Conservation (phyloP, 2,113 vertebrate genomes). For the Spea bombifrons region DNA sequence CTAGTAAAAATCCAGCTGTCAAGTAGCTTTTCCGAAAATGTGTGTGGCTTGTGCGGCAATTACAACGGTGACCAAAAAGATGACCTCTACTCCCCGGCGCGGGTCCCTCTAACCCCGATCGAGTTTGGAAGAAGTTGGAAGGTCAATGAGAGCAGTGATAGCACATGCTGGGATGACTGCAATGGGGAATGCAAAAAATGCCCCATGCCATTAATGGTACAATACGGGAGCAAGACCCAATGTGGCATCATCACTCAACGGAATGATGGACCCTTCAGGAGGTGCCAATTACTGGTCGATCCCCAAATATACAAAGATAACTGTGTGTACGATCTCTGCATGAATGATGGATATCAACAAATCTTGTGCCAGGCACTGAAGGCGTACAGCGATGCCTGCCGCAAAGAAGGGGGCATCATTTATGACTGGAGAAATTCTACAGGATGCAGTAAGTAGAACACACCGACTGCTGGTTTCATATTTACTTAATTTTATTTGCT, state of each 20-base stretch:
- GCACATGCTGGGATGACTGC: constrained; percentile 56
- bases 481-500: no score
- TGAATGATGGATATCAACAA: constrained; percentile 32
- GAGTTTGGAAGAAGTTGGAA: constrained; percentile 58
- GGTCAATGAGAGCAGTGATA: constrained; percentile 45
- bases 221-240: constrained; percentile 26
- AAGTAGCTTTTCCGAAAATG: constrained; percentile 45
- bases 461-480: no score
- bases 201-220: constrained; percentile 20
- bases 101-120: fast-evolving
- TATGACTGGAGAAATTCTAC: constrained; percentile 49
- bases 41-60: constrained; percentile 69
- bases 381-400: constrained; percentile 51
- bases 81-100: constrained; percentile 49
- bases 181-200: constrained; percentile 51
- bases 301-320: constrained; percentile 49
- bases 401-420: constrained; percentile 36
- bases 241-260: constrained; percentile 51
- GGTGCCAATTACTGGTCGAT: constrained; percentile 47
- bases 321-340: constrained; percentile 49
- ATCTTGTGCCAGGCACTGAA: constrained; percentile 50
- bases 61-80: constrained; percentile 57
- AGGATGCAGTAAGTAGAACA: constrained; percentile 54
- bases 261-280: constrained; percentile 45
- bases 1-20: constrained; percentile 58